phyloP scores from a whole-genome alignment of 2,888 invertebrate species.

The Phengaris alcon region DNA sequence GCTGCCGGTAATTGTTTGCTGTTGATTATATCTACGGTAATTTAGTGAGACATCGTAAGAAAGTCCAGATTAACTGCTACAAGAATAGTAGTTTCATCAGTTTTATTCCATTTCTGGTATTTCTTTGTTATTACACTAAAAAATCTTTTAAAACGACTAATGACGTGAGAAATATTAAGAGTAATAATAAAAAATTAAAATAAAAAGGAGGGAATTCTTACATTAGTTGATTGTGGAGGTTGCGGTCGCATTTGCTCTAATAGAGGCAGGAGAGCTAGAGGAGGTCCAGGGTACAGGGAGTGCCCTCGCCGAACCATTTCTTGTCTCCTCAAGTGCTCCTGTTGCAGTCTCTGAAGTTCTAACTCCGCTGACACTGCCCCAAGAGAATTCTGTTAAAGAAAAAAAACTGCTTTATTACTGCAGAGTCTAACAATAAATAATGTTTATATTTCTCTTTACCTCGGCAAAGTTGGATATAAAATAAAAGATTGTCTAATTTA shows the following conservation, averaged over 20 bases:
- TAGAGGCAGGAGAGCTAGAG: constrained; percentile 84
- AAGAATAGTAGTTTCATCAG: background rate
- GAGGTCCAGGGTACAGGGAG: constrained; percentile 78
- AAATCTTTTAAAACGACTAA: background rate
- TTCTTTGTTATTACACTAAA: background rate
- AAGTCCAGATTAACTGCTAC: constrained; percentile 1
- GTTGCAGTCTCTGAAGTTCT: constrained; percentile 85
- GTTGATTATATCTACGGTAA: constrained; percentile 13
- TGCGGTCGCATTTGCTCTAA: constrained; percentile 81
- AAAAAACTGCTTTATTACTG: background rate
- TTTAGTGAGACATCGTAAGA: constrained; percentile 7
- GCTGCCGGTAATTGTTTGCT: constrained; percentile 14
- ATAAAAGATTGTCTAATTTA: background rate
- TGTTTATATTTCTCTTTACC: background rate
- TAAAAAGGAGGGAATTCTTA: constrained; percentile 44
- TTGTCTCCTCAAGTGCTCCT: constrained; percentile 81
- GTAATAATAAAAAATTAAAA: background rate
- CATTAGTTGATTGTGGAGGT: constrained; percentile 67
- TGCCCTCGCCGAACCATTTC: constrained; percentile 74
- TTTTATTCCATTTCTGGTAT: constrained; percentile 3
- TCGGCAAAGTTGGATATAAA: background rate
- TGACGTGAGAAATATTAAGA: background rate
- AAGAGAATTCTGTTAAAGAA: constrained; percentile 59
- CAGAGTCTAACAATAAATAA: background rate
- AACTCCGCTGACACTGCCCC: constrained; percentile 75